A percentile compares a stretch with the other conserved stretches of the same genome.
Evolutionary conservation across 1,140 invertebrate genomes (phyloP).

Genomic region (Anagrus nilaparvatae): DNA sequence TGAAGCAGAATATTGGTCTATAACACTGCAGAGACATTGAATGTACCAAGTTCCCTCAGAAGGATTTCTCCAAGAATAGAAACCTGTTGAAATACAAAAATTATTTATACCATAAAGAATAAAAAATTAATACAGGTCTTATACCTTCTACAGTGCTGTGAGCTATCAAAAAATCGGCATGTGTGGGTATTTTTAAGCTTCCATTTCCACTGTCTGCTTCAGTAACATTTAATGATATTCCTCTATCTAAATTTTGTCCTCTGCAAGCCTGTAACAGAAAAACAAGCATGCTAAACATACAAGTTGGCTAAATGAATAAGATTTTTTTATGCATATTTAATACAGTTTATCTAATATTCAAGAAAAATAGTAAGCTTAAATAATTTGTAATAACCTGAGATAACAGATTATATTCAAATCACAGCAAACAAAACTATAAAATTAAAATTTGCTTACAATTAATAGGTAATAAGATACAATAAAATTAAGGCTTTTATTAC

Average conservation of each 20-base stretch:
- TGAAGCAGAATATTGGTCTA: conserved; percentile 39
- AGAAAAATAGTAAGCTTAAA: too few species aligned
- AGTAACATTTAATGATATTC: conserved; percentile 15
- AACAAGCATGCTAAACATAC: conserved; percentile 1
- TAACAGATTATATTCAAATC: too few species aligned
- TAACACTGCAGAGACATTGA: conserved; percentile 50
- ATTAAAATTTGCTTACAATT: too few species aligned
- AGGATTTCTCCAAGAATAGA: conserved; percentile 59
- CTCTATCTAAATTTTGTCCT: conserved; percentile 42
- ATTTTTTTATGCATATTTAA: too few species aligned
- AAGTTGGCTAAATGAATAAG: too few species aligned
- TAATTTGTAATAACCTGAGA: too few species aligned
- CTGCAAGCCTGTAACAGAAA: conserved; percentile 44
- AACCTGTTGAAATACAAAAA: conserved; percentile 47
- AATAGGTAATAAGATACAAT: neutral
- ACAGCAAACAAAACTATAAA: too few species aligned
- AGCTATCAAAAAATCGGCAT: conserved; percentile 62
- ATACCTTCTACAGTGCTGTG: conserved; percentile 62
- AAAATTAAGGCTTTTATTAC: conserved; percentile 1
- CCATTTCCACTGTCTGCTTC: conserved; percentile 28
- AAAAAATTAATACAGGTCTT: too few species aligned
- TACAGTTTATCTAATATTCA: too few species aligned
- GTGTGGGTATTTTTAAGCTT: conserved; percentile 53
- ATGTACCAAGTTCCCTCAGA: conserved; percentile 60
- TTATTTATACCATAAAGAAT: too few species aligned